These are phyloP conservation scores for Hofmannophila pseudospretella DNA, from an alignment of 2,888 invertebrate genomes.

Conservation along the genomic window DNA sequence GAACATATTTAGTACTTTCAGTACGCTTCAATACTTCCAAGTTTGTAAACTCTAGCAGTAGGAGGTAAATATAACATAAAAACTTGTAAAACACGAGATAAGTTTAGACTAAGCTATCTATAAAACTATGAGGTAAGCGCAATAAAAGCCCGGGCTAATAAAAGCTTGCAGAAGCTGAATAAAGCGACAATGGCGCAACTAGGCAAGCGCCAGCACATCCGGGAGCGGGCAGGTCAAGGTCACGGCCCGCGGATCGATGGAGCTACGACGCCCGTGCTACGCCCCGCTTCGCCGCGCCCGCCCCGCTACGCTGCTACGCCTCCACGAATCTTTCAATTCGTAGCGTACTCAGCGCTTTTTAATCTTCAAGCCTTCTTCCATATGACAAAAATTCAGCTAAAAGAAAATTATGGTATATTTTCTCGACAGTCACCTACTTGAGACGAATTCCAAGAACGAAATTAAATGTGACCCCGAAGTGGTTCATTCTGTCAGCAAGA, in stretches of 20 bases:
- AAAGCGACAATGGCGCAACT: slow-evolving; percentile 66
- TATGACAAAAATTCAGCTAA: neutral
- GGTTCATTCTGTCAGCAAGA: neutral
- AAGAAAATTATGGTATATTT: slow-evolving; percentile 1
- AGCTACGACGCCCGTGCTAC: slow-evolving; percentile 68
- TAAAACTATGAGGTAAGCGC: slow-evolving; percentile 29
- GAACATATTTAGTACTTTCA: too few species aligned
- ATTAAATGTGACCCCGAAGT: neutral
- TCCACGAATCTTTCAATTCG: slow-evolving; percentile 15
- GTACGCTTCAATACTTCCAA: too few species aligned
- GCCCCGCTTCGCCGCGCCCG: slow-evolving; percentile 33
- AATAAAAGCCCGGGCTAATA: slow-evolving; percentile 59
- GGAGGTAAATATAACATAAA: too few species aligned
- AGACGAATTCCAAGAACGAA: neutral
- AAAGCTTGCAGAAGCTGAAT: slow-evolving; percentile 52
- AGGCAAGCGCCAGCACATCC: slow-evolving; percentile 63
- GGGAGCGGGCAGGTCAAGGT: slow-evolving; percentile 81
- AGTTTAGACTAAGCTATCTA: too few species aligned
- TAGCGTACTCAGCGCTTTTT: slow-evolving; percentile 13
- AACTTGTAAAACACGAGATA: too few species aligned
- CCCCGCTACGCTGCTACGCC: slow-evolving; percentile 31
- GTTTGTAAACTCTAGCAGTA: too few species aligned
- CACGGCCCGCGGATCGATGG: slow-evolving; percentile 81
- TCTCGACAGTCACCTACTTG: neutral
- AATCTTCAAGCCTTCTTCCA: slow-evolving; percentile 1